These are phyloP conservation scores for Peromyscus californicus DNA, from an alignment of 2,113 vertebrate species.

Conservation along the genomic window DNA sequence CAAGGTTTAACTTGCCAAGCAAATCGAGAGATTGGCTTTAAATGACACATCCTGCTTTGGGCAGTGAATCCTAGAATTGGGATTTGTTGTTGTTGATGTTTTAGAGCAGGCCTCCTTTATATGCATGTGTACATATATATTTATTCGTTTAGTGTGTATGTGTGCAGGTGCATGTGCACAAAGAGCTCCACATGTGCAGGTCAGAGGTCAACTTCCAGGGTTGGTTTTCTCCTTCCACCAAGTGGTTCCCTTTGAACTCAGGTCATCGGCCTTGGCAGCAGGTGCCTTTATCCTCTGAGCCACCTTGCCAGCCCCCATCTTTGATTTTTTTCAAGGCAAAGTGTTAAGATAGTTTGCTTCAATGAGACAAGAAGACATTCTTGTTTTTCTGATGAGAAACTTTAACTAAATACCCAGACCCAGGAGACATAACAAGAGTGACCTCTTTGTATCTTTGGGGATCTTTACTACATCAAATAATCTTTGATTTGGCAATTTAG, in stretches of 20 bases:
- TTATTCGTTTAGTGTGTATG: neutral
- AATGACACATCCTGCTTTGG: conserved; percentile 21
- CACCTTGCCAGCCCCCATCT: neutral
- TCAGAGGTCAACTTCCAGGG: neutral
- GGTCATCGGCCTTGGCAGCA: too few relatives aligned
- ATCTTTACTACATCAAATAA: conserved; percentile 63
- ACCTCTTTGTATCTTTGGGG: neutral
- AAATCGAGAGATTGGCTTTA: conserved; percentile 27
- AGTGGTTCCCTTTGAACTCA: neutral
- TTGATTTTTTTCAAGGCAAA: conserved; percentile 8
- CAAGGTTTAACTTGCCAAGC: conserved; percentile 27
- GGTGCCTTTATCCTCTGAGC: neutral
- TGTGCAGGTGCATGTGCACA: neutral
- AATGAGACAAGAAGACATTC: conserved; percentile 40
- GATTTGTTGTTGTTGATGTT: neutral
- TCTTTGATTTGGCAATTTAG: conserved; percentile 35
- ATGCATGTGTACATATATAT: neutral
- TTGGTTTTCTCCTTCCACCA: neutral
- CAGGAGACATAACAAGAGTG: neutral
- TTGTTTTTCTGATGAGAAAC: conserved; percentile 50
- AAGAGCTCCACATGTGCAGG: neutral
- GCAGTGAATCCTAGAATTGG: neutral
- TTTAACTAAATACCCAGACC: neutral
- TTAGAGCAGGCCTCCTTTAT: neutral
- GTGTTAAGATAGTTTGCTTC: conserved; percentile 13